Percentiles rank a stretch among this genome's conserved stretches.
These are phyloP conservation scores for Lerista edwardsae DNA, from an alignment of 2,797 vertebrate genomes.

Conservation along the genomic window DNA sequence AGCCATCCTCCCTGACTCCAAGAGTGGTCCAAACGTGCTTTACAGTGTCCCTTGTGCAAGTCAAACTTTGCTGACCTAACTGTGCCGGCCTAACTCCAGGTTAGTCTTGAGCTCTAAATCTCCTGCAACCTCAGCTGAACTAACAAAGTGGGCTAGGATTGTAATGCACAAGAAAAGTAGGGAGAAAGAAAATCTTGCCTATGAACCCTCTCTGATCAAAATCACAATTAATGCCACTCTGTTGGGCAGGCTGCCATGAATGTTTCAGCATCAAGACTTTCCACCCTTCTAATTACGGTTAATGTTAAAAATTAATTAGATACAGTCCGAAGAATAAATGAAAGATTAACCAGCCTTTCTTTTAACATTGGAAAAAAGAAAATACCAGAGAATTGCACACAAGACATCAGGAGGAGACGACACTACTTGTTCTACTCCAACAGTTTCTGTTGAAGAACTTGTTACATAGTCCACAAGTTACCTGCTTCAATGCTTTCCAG, in stretches of 20 bases:
- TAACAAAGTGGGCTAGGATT: not conserved
- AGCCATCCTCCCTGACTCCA: too few species aligned
- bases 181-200: not conserved
- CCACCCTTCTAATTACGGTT: constrained; percentile 1
- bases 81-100: too few species aligned
- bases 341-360: constrained; percentile 20
- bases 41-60: too few species aligned
- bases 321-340: constrained; percentile 2
- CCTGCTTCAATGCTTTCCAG: constrained; percentile 1
- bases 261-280: not conserved
- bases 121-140: too few species aligned
- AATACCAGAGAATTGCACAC: not conserved
- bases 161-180: not conserved
- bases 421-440: constrained; percentile 9
- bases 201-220: not conserved
- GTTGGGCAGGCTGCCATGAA: not conserved
- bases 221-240: not conserved
- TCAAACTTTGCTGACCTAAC: too few species aligned
- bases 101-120: too few species aligned
- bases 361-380: not conserved
- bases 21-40: too few species aligned
- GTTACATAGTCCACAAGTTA: constrained; percentile 2
- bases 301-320: constrained; percentile 11
- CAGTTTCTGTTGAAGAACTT: constrained; percentile 20
- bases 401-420: not conserved